These are phyloP conservation scores for Sardina pilchardus DNA, from an alignment of 2,113 vertebrate genomes.

Conservation along the genomic window DNA sequence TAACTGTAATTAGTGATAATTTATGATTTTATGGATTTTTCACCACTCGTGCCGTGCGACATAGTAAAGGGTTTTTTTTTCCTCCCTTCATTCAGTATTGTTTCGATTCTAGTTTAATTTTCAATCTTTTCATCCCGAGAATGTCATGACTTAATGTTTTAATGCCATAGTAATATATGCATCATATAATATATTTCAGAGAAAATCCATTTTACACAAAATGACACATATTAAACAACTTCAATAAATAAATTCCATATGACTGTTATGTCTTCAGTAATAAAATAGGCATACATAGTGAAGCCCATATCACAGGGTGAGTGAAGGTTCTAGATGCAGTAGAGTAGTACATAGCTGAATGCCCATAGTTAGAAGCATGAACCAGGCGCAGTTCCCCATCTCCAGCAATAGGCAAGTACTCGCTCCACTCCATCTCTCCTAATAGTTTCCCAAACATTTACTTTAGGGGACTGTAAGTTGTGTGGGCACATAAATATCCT, in stretches of 20 bases:
- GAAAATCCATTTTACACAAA: background rate
- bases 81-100: background rate
- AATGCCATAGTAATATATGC: background rate
- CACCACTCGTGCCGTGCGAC: background rate
- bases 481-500: background rate
- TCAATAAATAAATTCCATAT: background rate
- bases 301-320: background rate
- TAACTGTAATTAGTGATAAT: slow-evolving; percentile 17
- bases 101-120: background rate
- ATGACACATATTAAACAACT: background rate
- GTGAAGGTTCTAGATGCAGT: too few species aligned
- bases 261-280: background rate
- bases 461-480: background rate
- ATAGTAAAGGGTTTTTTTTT: background rate
- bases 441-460: background rate
- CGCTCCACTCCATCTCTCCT: background rate
- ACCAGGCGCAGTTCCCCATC: background rate
- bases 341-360: too few species aligned
- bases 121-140: background rate
- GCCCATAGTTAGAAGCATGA: background rate
- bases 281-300: background rate
- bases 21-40: slow-evolving; percentile 11
- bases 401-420: background rate
- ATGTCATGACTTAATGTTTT: background rate
- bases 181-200: background rate